Percentiles rank a stretch among this genome's conserved stretches.
Evolutionary conservation across 92 coral and sea anemone genomes (phyloP).

Genomic region (Diadumene lineata): DNA sequence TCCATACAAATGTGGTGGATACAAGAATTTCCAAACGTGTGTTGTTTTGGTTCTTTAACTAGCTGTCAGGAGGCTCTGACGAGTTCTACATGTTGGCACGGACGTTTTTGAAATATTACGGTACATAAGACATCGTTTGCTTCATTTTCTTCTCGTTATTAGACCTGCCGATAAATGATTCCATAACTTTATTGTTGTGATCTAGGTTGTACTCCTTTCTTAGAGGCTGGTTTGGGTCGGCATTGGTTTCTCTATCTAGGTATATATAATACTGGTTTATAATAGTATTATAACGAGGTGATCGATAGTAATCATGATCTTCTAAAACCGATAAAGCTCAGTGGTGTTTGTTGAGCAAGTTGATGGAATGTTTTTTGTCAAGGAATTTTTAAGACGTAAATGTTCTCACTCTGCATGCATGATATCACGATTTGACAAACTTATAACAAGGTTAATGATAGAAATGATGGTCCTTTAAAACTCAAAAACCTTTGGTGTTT

Average conservation of each 20-base stretch:
- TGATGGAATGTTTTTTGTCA: conserved; percentile 37
- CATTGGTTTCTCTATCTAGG: conserved; percentile 93
- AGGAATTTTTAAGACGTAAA: conserved; percentile 30
- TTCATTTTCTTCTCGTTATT: too few relatives aligned
- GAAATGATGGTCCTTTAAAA: too few relatives aligned
- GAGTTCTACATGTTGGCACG: conserved; percentile 31
- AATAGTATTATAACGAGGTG: not conserved
- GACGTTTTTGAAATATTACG: conserved; percentile 81
- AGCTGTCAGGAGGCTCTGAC: not conserved
- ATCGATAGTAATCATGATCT: not conserved
- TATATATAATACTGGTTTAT: conserved; percentile 21
- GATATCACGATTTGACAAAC: too few relatives aligned
- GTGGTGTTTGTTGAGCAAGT: not conserved
- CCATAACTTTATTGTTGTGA: too few relatives aligned
- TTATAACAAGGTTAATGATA: too few relatives aligned
- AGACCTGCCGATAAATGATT: too few relatives aligned
- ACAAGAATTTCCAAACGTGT: not conserved
- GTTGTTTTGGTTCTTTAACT: too few relatives aligned
- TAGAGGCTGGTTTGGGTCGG: conserved; percentile 75
- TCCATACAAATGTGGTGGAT: not conserved
- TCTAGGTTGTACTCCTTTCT: conserved; percentile 64
- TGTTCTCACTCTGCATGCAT: too few relatives aligned
- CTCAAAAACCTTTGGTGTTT: too few relatives aligned
- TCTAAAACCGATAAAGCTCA: not conserved
- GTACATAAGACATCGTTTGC: too few relatives aligned